Conservation (phyloP, 2,113 vertebrate genomes). For the Dipodomys merriami region DNA sequence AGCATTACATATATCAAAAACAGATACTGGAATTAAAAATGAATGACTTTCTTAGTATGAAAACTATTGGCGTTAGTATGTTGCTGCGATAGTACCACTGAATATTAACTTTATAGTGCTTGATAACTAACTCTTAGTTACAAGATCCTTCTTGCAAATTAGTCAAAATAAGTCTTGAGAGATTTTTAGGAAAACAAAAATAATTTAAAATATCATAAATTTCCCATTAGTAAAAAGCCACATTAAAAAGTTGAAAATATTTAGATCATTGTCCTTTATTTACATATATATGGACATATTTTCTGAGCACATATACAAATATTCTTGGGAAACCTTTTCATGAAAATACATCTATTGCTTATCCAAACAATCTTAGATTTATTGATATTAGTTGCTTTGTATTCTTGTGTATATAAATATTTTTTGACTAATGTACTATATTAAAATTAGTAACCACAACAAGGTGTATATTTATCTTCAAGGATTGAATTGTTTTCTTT, state of each 20-base stretch:
- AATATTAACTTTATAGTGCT: neutral
- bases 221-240: neutral
- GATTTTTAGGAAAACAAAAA: neutral
- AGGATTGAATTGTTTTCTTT: neutral
- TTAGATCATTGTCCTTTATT: neutral
- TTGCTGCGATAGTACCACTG: neutral
- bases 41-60: neutral
- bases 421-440: neutral
- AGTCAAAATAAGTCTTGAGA: neutral
- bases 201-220: neutral
- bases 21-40: neutral
- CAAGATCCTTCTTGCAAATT: neutral
- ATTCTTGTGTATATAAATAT: conserved; percentile 7
- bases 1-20: neutral
- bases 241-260: neutral
- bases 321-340: neutral
- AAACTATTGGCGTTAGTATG: neutral
- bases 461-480: neutral
- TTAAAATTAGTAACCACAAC: neutral
- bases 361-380: neutral
- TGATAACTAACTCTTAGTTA: neutral
- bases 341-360: neutral
- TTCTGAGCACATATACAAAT: neutral
- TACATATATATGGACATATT: neutral
- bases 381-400: neutral